Evolutionary conservation across 2,797 vertebrate species (phyloP).

Genomic region (Lepus townsendii): DNA sequence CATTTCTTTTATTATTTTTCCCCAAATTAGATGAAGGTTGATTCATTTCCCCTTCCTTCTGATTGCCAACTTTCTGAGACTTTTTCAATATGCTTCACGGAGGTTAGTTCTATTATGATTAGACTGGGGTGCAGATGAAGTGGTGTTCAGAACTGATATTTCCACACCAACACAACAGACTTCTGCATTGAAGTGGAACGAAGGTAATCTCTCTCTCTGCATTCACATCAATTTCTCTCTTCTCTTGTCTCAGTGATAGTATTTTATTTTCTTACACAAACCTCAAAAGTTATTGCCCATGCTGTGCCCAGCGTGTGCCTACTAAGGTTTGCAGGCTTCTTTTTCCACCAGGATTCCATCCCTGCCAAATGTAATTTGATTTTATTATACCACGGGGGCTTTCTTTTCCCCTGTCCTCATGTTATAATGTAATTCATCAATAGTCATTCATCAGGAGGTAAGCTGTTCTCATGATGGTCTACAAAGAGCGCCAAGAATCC

Average conservation of each 20-base stretch:
- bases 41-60: conserved; percentile 3
- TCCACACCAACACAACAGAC: conserved; percentile 52
- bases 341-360: conserved; percentile 20
- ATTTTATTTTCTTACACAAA: conserved; percentile 58
- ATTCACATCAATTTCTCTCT: conserved; percentile 38
- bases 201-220: conserved; percentile 50
- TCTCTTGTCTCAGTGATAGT: conserved; percentile 50
- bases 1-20: conserved; percentile 28
- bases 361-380: conserved; percentile 59
- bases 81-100: background rate
- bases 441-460: conserved; percentile 42
- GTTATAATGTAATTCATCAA: conserved; percentile 43
- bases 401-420: conserved; percentile 11
- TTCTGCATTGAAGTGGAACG: conserved; percentile 5
- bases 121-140: conserved; percentile 23
- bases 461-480: conserved; percentile 12
- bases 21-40: background rate
- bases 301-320: conserved; percentile 21
- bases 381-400: background rate
- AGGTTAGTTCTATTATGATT: background rate
- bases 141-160: conserved; percentile 56
- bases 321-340: conserved; percentile 46
- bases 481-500: background rate
- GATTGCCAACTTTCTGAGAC: conserved; percentile 5
- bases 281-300: conserved; percentile 55